Evolutionary conservation across 1,140 invertebrate genomes (phyloP).

Genomic region (Sitobion miscanthi): DNA sequence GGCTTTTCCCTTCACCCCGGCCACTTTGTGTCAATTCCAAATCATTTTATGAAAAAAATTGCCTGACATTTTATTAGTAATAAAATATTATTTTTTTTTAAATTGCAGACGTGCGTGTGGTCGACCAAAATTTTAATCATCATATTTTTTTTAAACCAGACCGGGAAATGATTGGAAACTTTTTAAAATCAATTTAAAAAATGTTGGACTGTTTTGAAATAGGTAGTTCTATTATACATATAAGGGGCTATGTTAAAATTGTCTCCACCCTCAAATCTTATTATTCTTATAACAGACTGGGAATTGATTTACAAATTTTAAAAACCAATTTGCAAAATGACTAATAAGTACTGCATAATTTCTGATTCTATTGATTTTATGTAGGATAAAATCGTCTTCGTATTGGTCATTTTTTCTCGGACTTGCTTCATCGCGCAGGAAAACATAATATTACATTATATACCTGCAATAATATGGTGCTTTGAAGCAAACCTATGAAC

Average conservation of each 20-base stretch:
- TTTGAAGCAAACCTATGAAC: not conserved
- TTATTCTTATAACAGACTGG: no score
- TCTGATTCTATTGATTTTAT: not conserved
- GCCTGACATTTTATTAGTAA: not conserved
- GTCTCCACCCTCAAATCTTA: no score
- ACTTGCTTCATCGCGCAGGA: not conserved
- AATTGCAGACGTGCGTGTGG: not conserved
- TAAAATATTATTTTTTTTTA: not conserved
- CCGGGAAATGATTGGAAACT: no score
- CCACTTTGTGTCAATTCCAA: not conserved
- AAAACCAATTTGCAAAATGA: no score
- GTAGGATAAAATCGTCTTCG: not conserved
- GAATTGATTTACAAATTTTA: no score
- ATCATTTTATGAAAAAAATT: not conserved
- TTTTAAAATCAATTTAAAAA: no score
- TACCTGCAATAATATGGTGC: not conserved
- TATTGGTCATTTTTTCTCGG: not conserved
- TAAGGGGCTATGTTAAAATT: no score
- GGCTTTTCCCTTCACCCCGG: not conserved
- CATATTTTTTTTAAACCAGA: no score
- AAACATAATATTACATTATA: not conserved
- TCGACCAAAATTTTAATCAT: no score
- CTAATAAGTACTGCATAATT: no score
- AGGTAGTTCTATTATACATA: no score
- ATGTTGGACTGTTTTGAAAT: no score